phyloP scores from a whole-genome alignment of 2,888 invertebrate species.

The Drosophila dives region DNA sequence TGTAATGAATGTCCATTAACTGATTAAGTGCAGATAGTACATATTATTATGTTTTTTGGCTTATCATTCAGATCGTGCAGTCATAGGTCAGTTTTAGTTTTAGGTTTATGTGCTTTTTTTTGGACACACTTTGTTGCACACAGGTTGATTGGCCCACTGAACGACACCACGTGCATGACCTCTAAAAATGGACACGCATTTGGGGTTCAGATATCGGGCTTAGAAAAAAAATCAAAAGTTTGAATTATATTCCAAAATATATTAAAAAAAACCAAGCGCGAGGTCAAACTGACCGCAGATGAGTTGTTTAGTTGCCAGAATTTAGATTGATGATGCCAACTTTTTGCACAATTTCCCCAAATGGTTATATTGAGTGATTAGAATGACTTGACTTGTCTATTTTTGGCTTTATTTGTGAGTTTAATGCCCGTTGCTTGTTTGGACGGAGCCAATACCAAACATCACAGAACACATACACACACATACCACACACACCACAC shows the following conservation, averaged over 20 bases:
- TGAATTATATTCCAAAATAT: constrained; percentile 38
- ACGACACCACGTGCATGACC: constrained; percentile 66
- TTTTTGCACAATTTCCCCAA: constrained; percentile 53
- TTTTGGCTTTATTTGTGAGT: constrained; percentile 41
- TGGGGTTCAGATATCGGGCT: constrained; percentile 2
- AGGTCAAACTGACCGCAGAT: constrained; percentile 69
- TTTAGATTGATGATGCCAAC: constrained; percentile 64
- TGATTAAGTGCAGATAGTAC: constrained; percentile 25
- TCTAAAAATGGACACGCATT: constrained; percentile 53
- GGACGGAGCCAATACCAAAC: constrained; percentile 14
- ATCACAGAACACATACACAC: constrained; percentile 3
- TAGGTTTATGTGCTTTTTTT: constrained; percentile 20
- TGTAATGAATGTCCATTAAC: constrained; percentile 25
- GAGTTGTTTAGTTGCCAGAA: constrained; percentile 37
- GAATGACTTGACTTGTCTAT: constrained; percentile 10
- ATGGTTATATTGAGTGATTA: constrained; percentile 37
- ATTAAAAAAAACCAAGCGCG: constrained; percentile 56
- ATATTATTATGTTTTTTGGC: constrained; percentile 20
- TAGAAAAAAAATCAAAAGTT: constrained; percentile 64
- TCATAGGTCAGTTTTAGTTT: constrained; percentile 51
- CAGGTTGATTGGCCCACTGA: constrained; percentile 57
- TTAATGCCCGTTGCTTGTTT: constrained; percentile 65
- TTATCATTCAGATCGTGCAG: constrained; percentile 47
- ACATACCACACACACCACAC: not conserved
- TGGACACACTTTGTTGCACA: constrained; percentile 73